Conservation (phyloP, 2,888 invertebrate genomes). For the Octonoba sinensis region DNA sequence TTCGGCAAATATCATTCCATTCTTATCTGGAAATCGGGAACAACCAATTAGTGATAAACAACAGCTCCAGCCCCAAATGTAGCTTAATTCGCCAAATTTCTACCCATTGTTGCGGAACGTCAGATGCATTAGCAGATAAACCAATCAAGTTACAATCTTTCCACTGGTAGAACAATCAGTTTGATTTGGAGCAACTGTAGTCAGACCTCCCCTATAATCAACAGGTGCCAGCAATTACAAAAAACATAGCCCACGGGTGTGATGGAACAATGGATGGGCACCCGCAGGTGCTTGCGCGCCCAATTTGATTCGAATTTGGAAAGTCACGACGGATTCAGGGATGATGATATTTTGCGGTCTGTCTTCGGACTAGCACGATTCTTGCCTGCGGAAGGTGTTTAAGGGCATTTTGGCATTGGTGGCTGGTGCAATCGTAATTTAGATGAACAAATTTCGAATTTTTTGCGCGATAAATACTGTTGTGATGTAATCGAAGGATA, state of each 20-base stretch:
- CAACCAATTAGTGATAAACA: not conserved
- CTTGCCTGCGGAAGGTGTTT: not conserved
- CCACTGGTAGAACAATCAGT: constrained; percentile 26
- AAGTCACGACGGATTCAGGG: constrained; percentile 31
- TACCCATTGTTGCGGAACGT: not conserved
- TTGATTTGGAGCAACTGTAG: constrained; percentile 23
- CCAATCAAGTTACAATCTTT: constrained; percentile 25
- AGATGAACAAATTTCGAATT: no score
- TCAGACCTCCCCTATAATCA: constrained; percentile 42
- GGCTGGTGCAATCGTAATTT: no score
- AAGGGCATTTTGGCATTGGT: not conserved
- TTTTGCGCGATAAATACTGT: no score
- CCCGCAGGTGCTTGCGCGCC: constrained; percentile 34
- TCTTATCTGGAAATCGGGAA: not conserved
- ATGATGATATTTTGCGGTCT: not conserved
- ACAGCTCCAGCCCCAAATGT: not conserved
- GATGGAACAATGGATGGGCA: constrained; percentile 35
- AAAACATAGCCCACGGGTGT: constrained; percentile 14
- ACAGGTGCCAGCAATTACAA: constrained; percentile 46
- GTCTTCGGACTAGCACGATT: constrained; percentile 1
- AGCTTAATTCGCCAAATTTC: not conserved
- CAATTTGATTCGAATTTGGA: constrained; percentile 18
- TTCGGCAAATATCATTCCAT: not conserved
- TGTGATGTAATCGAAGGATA: no score
- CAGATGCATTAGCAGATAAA: constrained; percentile 28